Base-by-base conservation (phyloP, 2,113 vertebrate species). In the Heterocephalus glaber region DNA sequence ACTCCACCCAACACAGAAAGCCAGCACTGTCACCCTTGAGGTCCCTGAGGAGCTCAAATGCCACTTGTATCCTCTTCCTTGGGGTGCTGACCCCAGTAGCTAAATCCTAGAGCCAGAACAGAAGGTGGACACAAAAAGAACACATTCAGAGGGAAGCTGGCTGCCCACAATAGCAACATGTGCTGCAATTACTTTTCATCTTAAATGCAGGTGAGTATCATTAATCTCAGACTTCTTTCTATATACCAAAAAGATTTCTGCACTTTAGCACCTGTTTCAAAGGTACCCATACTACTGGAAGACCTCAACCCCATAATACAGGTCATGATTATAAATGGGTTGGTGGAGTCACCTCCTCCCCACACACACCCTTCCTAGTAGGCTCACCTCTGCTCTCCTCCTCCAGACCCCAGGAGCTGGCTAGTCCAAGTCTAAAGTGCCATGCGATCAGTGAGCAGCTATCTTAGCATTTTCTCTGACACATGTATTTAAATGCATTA, bases 111-210 rank as follows among this genome's bases (percentile, higher is more conserved):
- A 68, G 35, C 20, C 41, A 35, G 66, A 65, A 10, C 60, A 70
- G 28, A 56, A 3, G 7, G 16, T 1, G 0, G 14, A 19, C 9
- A 44, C 38, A n/a, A 12, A n/a, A 11, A 60, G 14, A 38, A 41
- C 1, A 33, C 22, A 13, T 47, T 33, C 63, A 66, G 12, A 20
- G 26, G 9, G 6, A 56, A 63, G 33, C 26, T 41, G 35, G 13
- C n/a, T 63, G 44, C 63, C 65, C 33, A 1, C 0, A 0, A 49
- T 1, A 87, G n/a, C 33, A 54, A 1, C 0, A 12, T 56, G 54
- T 8, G 24, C 60, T 66, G 7, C 26, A 30, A 70, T 6, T 11
- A n/a, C 20, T 83, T 66, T 63, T n/a, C 13, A 70, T 16, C 54
- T 83, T 20, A 86, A 76, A 77, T 4, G 66, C 16, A 66, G 28